Conservation (phyloP, 2,113 vertebrate genomes). For the Rissa tridactyla region DNA sequence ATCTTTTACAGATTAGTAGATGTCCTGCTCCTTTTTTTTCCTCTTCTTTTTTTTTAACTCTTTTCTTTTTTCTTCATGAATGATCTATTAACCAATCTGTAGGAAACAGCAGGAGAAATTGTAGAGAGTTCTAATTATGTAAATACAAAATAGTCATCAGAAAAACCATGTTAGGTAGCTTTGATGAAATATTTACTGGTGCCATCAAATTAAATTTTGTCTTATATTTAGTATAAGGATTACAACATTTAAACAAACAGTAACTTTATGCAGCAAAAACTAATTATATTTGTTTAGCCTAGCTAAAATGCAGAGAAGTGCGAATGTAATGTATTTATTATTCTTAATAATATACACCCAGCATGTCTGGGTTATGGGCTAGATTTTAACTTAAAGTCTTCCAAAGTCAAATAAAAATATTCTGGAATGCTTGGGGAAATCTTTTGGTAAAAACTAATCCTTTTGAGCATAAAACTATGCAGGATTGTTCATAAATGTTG, state of each 20-base stretch:
- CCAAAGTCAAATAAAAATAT: background rate
- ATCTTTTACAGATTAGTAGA: background rate
- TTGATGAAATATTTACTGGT: slow-evolving; percentile 66
- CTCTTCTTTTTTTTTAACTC: background rate
- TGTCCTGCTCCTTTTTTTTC: background rate
- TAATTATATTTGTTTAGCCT: slow-evolving; percentile 71
- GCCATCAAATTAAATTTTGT: slow-evolving; percentile 64
- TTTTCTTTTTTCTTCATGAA: background rate
- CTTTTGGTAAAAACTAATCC: background rate
- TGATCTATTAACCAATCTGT: background rate
- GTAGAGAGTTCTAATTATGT: slow-evolving; percentile 27
- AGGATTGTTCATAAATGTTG: background rate
- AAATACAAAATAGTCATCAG: slow-evolving; percentile 44
- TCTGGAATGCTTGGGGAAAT: background rate
- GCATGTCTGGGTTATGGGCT: background rate
- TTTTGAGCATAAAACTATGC: background rate
- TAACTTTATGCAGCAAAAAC: slow-evolving; percentile 54
- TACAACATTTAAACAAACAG: slow-evolving; percentile 71
- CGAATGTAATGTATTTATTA: slow-evolving; percentile 16
- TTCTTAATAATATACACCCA: background rate
- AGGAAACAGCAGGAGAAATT: slow-evolving; percentile 19
- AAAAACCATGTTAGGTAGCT: background rate
- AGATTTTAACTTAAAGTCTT: background rate
- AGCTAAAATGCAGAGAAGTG: slow-evolving; percentile 9
- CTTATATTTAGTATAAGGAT: slow-evolving; percentile 58